These are phyloP conservation scores for Microplitis manilae DNA, from an alignment of 2,888 invertebrate species.

Conservation along the genomic window DNA sequence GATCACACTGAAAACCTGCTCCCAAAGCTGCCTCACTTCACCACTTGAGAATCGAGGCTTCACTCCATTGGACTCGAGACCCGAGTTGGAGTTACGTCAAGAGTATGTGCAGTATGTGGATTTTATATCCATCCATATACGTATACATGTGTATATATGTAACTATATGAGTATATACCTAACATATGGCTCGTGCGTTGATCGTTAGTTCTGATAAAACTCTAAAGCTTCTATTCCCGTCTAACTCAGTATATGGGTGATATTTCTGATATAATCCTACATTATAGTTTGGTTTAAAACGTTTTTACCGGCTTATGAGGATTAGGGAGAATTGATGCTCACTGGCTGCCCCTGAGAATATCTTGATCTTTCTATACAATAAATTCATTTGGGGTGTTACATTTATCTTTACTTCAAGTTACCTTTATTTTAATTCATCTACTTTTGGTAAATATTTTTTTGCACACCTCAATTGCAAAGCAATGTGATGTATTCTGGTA, in stretches of 20 bases:
- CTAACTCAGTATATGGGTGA: slow-evolving; percentile 9
- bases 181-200: slow-evolving; percentile 54
- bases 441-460: background rate
- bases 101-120: slow-evolving; percentile 9
- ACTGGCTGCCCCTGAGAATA: slow-evolving; percentile 22
- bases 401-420: background rate
- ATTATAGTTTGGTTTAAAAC: background rate
- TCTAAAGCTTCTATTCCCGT: slow-evolving; percentile 8
- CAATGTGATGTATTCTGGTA: too few species aligned
- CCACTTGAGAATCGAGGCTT: slow-evolving; percentile 2
- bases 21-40: slow-evolving; percentile 11
- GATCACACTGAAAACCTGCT: slow-evolving; percentile 21
- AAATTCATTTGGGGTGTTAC: background rate
- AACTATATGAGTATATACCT: slow-evolving; percentile 18
- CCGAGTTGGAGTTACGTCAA: background rate
- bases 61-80: slow-evolving; percentile 5
- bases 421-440: background rate
- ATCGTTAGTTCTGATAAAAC: slow-evolving; percentile 37
- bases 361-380: background rate
- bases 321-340: slow-evolving; percentile 29
- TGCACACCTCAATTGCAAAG: too few species aligned
- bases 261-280: background rate
- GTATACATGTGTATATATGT: too few species aligned
- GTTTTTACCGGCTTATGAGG: slow-evolving; percentile 31
- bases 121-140: background rate